These are phyloP conservation scores for Scortum barcoo DNA, from an alignment of 2,113 vertebrate species.

Conservation along the genomic window DNA sequence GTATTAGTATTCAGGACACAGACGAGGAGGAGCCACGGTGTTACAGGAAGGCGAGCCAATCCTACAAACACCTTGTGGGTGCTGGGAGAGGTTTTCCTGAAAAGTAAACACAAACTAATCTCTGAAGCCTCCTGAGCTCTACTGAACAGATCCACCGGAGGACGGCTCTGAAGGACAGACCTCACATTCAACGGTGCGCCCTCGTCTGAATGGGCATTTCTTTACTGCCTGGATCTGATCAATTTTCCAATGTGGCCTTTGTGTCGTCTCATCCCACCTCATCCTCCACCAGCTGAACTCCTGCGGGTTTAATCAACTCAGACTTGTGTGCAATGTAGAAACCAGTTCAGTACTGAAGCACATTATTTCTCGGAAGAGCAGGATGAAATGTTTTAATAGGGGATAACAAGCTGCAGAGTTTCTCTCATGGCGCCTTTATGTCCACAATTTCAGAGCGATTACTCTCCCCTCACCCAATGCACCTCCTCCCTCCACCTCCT, in stretches of 20 bases:
- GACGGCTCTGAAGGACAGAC: constrained; percentile 16
- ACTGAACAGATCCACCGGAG: background rate
- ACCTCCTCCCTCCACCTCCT: background rate
- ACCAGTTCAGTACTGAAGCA: background rate
- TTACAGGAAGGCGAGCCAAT: background rate
- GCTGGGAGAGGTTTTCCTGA: constrained; percentile 23
- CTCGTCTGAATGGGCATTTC: background rate
- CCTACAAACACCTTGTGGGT: constrained; percentile 2
- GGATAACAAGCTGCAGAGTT: background rate
- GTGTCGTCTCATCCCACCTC: background rate
- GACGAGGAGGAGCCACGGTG: constrained; percentile 5
- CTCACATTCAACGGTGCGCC: constrained; percentile 2
- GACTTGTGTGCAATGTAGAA: background rate
- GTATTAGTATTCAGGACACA: constrained; percentile 62
- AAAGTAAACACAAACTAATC: constrained; percentile 2
- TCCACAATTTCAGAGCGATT: constrained; percentile 4
- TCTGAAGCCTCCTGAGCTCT: background rate
- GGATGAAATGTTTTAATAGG: background rate
- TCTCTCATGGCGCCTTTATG: background rate
- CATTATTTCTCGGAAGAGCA: background rate
- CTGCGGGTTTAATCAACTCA: background rate
- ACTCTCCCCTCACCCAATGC: background rate
- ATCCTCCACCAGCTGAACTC: constrained; percentile 20
- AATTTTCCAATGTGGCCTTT: constrained; percentile 60
- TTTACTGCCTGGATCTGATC: constrained; percentile 24